Evolutionary conservation across 2,113 vertebrate genomes (phyloP).

Genomic region (Lutjanus erythropterus): DNA sequence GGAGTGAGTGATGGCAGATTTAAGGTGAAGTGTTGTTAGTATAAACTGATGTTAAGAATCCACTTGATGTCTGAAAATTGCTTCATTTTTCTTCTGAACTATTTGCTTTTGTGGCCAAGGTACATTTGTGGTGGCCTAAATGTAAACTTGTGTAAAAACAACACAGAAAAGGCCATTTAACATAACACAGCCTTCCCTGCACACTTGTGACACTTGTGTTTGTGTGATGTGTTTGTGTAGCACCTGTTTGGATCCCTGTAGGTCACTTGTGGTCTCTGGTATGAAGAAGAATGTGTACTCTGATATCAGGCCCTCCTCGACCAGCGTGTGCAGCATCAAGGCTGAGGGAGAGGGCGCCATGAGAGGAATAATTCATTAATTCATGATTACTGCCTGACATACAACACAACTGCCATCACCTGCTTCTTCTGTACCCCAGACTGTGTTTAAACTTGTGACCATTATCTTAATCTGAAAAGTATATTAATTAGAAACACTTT

Average conservation of each 20-base stretch:
- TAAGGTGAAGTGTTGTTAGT: too few species aligned
- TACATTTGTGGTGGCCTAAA: too few species aligned
- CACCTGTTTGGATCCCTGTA: conserved; percentile 91
- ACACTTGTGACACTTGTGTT: too few species aligned
- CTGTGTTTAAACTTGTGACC: background rate
- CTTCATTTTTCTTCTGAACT: too few species aligned
- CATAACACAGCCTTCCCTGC: too few species aligned
- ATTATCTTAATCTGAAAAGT: background rate
- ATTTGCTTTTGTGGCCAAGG: too few species aligned
- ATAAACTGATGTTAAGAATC: too few species aligned
- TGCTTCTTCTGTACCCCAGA: background rate
- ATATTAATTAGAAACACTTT: background rate
- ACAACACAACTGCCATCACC: background rate
- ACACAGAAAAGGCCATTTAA: too few species aligned
- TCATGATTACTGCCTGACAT: background rate
- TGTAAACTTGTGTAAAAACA: too few species aligned
- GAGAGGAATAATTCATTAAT: background rate
- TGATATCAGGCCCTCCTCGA: conserved; percentile 90
- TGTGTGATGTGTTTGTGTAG: background rate
- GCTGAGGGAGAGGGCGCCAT: conserved; percentile 79
- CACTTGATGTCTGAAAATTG: too few species aligned
- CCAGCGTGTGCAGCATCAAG: conserved; percentile 89
- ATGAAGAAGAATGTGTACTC: conserved; percentile 87
- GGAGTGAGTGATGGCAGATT: too few species aligned
- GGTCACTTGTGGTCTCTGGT: conserved; percentile 86